These are phyloP conservation scores for Rhagoletis pomonella DNA, from an alignment of 1,140 invertebrate species.

Conservation along the genomic window DNA sequence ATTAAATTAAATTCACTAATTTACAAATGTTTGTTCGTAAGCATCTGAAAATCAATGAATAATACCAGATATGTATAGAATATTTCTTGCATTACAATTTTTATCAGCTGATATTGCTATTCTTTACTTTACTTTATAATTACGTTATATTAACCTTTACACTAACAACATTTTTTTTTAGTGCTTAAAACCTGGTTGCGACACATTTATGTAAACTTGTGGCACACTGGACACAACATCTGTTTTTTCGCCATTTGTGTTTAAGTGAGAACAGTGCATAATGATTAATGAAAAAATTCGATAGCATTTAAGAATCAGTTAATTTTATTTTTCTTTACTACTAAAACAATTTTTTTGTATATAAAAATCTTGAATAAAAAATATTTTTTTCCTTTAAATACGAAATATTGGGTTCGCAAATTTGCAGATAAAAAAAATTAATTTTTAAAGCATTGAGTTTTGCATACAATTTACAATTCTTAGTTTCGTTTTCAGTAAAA, in stretches of 20 bases:
- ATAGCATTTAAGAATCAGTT: not conserved
- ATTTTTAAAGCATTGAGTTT: too few relatives aligned
- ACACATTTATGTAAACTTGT: slow-evolving; percentile 12
- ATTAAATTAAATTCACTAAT: not conserved
- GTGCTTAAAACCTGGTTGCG: not conserved
- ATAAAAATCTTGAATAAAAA: not conserved
- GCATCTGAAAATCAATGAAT: not conserved
- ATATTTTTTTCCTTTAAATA: too few relatives aligned
- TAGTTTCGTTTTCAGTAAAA: too few relatives aligned
- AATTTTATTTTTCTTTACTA: not conserved
- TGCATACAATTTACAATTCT: too few relatives aligned
- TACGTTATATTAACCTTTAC: not conserved
- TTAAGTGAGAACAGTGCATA: too few relatives aligned
- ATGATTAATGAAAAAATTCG: too few relatives aligned
- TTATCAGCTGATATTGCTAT: too few relatives aligned
- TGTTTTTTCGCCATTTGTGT: not conserved
- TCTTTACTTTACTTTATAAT: too few relatives aligned
- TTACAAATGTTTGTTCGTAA: not conserved
- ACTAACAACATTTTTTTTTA: not conserved
- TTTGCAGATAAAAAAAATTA: too few relatives aligned
- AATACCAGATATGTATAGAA: too few relatives aligned
- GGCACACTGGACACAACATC: slow-evolving; percentile 52
- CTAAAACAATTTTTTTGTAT: not conserved
- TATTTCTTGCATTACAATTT: too few relatives aligned
- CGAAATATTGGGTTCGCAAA: too few relatives aligned